These are phyloP conservation scores for Oreochromis tanganicae DNA, from an alignment of 2,113 vertebrate species.

Conservation along the genomic window DNA sequence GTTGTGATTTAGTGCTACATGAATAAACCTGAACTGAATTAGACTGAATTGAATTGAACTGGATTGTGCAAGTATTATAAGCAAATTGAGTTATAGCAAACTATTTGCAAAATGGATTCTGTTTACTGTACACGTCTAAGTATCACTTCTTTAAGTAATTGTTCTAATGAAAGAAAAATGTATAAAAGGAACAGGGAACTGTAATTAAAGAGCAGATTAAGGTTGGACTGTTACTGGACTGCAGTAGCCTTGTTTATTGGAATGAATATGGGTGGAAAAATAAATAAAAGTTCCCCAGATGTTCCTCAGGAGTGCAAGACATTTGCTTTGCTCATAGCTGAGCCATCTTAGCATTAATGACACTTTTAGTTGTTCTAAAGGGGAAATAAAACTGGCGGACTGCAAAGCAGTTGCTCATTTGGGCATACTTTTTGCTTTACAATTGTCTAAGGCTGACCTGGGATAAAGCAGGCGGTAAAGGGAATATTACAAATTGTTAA, in stretches of 20 bases:
- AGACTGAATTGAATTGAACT: too few species aligned
- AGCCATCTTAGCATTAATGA: background rate
- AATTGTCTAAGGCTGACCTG: background rate
- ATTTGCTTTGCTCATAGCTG: background rate
- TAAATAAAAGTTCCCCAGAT: background rate
- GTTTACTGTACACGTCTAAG: rapidly evolving
- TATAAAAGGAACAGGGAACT: background rate
- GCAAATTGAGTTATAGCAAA: background rate
- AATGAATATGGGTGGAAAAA: background rate
- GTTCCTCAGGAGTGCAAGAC: background rate
- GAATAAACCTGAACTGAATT: too few species aligned
- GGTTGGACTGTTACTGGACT: background rate
- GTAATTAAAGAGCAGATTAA: background rate
- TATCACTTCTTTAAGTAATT: background rate
- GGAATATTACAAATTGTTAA: background rate
- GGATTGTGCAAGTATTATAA: background rate
- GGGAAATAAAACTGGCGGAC: background rate
- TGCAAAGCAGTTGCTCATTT: background rate
- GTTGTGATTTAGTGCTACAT: too few species aligned
- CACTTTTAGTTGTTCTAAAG: background rate
- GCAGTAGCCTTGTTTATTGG: background rate
- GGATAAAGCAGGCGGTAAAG: rapidly evolving
- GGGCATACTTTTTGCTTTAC: background rate
- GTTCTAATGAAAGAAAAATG: background rate
- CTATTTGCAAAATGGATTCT: background rate